Percentiles rank a stretch among this genome's conserved stretches.
phyloP scores from a whole-genome alignment of 2,888 invertebrate species.

The Halictus quadricinctus region DNA sequence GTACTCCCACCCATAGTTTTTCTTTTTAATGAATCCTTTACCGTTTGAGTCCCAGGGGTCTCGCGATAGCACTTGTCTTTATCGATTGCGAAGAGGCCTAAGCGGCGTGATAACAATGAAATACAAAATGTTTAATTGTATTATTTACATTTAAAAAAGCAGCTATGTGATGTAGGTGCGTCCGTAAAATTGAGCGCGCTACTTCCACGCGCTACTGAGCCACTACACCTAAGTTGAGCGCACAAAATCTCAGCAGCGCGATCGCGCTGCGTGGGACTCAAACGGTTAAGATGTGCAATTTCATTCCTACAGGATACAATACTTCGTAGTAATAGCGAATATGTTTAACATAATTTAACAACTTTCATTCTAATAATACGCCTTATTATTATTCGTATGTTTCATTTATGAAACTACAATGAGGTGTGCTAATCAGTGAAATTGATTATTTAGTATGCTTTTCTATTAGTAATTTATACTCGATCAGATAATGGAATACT shows the following conservation, averaged over 20 bases:
- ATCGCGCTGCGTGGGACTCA: too few species aligned
- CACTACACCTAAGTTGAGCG: too few species aligned
- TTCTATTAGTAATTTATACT: neutral
- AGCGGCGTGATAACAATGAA: too few species aligned
- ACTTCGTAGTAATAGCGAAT: neutral
- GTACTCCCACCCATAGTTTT: neutral
- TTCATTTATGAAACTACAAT: neutral
- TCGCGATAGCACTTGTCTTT: too few species aligned
- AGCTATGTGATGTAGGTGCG: too few species aligned
- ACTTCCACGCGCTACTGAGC: too few species aligned
- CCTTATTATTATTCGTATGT: neutral
- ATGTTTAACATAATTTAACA: neutral
- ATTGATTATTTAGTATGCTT: constrained; percentile 1
- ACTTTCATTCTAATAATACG: neutral
- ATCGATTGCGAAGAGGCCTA: too few species aligned
- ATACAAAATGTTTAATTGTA: too few species aligned
- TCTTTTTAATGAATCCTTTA: neutral
- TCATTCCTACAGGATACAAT: neutral
- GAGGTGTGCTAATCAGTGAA: neutral
- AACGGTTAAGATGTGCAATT: neutral
- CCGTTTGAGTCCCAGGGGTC: too few species aligned
- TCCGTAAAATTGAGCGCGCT: too few species aligned
- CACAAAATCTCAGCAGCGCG: too few species aligned
- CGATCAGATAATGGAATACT: neutral
- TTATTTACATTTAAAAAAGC: too few species aligned